phyloP scores from a whole-genome alignment of 2,888 invertebrate genomes.

The Ophion obscuratus region DNA sequence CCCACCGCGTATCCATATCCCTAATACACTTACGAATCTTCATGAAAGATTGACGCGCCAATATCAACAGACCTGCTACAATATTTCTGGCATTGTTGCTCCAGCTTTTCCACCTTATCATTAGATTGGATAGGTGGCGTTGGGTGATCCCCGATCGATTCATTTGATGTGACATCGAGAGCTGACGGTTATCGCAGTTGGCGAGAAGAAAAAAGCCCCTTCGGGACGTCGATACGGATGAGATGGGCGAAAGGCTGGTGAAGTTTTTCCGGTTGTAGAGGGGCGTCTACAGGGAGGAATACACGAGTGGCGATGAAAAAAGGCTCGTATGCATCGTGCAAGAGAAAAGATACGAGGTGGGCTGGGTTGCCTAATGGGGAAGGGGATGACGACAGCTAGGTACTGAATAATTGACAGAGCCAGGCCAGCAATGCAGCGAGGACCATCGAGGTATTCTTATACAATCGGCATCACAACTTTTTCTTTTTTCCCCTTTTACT shows the following conservation, averaged over 20 bases:
- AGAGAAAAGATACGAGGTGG: conserved; percentile 11
- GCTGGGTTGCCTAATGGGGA: conserved; percentile 10
- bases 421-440: conserved; percentile 1
- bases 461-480: conserved; percentile 54
- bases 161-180: neutral
- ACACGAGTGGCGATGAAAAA: conserved; percentile 15
- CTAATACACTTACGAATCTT: neutral
- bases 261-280: conserved; percentile 37
- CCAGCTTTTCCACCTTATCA: neutral
- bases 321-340: conserved; percentile 10
- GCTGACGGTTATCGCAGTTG: neutral
- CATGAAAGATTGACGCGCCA: neutral
- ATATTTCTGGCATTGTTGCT: neutral
- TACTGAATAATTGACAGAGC: conserved; percentile 46
- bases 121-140: neutral
- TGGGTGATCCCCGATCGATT: neutral
- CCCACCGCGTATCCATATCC: neutral
- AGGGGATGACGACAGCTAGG: conserved; percentile 26
- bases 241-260: neutral
- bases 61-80: neutral
- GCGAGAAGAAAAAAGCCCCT: no score
- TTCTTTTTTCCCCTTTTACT: conserved; percentile 71
- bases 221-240: no score
- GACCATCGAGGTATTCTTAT: conserved; percentile 34
- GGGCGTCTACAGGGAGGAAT: neutral